A percentile compares a stretch with the other conserved stretches of the same genome.
phyloP scores from a whole-genome alignment of 1,140 invertebrate species.

The Calliphora vicina region DNA sequence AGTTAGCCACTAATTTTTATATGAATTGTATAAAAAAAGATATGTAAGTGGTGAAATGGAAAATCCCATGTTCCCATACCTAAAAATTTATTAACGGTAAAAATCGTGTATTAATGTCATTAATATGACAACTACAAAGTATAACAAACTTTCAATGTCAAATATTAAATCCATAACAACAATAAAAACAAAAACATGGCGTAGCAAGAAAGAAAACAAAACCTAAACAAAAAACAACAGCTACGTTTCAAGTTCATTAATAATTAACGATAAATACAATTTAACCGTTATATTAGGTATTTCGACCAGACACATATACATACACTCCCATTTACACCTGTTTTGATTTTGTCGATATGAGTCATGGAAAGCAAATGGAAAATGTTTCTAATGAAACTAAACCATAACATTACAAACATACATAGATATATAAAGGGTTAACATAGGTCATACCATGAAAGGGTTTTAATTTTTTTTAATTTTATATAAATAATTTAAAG shows the following conservation, averaged over 20 bases:
- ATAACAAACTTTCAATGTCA: neutral
- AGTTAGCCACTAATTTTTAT: too few relatives aligned
- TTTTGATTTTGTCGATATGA: neutral
- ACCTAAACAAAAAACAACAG: neutral
- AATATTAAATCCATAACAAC: neutral
- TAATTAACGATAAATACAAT: constrained; percentile 10
- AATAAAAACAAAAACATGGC: neutral
- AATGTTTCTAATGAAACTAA: too few relatives aligned
- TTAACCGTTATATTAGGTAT: neutral
- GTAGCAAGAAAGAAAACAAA: neutral
- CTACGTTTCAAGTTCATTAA: neutral
- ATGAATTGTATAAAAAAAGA: too few relatives aligned
- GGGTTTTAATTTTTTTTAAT: neutral
- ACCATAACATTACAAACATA: too few relatives aligned
- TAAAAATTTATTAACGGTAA: neutral
- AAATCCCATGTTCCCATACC: neutral
- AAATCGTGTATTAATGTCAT: neutral
- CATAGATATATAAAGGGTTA: neutral
- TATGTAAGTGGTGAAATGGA: constrained; percentile 32
- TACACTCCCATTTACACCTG: neutral
- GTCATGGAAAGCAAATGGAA: neutral
- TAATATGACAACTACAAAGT: too few relatives aligned
- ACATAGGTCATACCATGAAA: neutral
- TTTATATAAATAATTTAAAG: too few relatives aligned
- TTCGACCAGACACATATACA: neutral